Percentiles rank a stretch among this genome's conserved stretches.
These are phyloP conservation scores for Barnardius zonarius DNA, from an alignment of 2,113 vertebrate genomes.

Conservation along the genomic window DNA sequence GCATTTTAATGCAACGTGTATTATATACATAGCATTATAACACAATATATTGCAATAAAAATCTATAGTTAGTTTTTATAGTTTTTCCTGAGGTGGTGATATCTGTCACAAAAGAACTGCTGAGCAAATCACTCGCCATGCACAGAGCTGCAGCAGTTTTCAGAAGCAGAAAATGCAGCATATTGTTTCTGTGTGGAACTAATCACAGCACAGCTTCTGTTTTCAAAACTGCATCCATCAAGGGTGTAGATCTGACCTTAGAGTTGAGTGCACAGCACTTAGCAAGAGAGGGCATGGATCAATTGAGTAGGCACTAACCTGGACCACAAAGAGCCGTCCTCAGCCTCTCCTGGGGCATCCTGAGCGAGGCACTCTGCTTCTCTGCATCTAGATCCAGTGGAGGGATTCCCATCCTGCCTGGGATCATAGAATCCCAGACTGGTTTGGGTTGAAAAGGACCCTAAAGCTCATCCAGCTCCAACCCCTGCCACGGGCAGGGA, in stretches of 20 bases:
- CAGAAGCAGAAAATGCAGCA: not conserved
- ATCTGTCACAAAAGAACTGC: not conserved
- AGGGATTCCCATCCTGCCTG: not conserved
- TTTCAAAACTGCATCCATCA: not conserved
- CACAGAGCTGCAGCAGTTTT: not conserved
- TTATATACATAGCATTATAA: not conserved
- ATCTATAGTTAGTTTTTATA: not conserved
- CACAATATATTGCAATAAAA: not conserved
- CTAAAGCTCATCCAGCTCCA: not conserved
- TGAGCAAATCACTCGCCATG: not conserved
- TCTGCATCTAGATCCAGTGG: rapidly evolving
- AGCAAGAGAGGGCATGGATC: not conserved
- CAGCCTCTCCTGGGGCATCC: not conserved
- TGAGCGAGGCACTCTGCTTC: not conserved
- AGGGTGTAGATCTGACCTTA: not conserved
- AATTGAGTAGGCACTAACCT: not conserved
- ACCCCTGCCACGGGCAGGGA: not conserved
- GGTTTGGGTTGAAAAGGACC: not conserved
- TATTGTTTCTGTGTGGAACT: not conserved
- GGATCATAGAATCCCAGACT: not conserved
- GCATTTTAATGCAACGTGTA: not conserved
- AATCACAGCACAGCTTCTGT: not conserved
- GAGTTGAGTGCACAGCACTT: not conserved
- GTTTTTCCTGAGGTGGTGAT: not conserved
- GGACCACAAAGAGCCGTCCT: not conserved